phyloP scores from a whole-genome alignment of 2,113 vertebrate species.

The Pedionomus torquatus region DNA sequence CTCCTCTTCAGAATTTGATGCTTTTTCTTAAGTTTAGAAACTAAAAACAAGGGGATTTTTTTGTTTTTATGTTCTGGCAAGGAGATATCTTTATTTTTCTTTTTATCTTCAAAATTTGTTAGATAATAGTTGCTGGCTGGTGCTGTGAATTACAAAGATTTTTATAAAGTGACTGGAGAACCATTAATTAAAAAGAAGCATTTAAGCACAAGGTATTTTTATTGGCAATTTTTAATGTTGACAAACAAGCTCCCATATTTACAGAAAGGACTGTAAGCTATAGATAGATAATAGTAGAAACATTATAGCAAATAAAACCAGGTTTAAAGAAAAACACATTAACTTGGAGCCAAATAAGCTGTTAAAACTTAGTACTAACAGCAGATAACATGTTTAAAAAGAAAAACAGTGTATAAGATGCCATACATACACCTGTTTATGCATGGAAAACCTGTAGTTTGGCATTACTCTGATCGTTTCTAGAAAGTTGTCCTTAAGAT shows the following conservation, averaged over 20 bases:
- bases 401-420: neutral
- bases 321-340: neutral
- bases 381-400: neutral
- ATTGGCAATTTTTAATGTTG: neutral
- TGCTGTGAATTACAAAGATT: neutral
- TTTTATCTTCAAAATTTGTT: neutral
- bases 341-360: neutral
- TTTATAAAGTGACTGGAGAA: neutral
- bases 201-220: conserved; percentile 27
- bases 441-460: neutral
- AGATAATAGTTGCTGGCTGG: neutral
- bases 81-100: neutral
- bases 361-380: neutral
- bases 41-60: neutral
- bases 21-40: neutral
- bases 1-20: neutral
- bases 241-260: neutral
- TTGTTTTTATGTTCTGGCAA: neutral
- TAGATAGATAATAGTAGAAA: neutral
- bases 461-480: neutral
- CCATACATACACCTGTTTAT: neutral
- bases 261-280: neutral
- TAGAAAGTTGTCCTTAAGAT: neutral
- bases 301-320: neutral
- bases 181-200: neutral